These are phyloP conservation scores for Cataglyphis altisquamis DNA, from an alignment of 2,888 invertebrate species.

Conservation along the genomic window DNA sequence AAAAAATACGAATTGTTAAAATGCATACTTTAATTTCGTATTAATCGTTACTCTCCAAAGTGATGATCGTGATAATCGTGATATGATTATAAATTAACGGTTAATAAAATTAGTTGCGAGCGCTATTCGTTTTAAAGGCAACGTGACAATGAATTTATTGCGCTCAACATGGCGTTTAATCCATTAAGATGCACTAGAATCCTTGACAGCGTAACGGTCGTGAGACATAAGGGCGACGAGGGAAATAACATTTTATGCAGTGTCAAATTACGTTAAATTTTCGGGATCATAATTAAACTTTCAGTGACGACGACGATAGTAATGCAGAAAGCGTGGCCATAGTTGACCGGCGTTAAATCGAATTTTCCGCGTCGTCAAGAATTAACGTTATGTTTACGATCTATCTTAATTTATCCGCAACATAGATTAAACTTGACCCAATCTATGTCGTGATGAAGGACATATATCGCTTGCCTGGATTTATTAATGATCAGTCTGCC, in stretches of 20 bases:
- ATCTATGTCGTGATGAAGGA: constrained; percentile 44
- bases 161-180: constrained; percentile 45
- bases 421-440: constrained; percentile 46
- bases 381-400: constrained; percentile 56
- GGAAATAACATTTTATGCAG: constrained; percentile 46
- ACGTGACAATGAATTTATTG: constrained; percentile 45
- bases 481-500: constrained; percentile 57
- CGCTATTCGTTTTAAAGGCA: constrained; percentile 11
- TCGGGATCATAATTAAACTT: constrained; percentile 46
- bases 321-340: constrained; percentile 40
- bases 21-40: neutral
- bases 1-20: neutral
- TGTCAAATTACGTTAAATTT: constrained; percentile 57
- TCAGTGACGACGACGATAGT: constrained; percentile 41
- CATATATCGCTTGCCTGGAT: constrained; percentile 42
- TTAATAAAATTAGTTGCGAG: constrained; percentile 22
- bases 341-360: constrained; percentile 54
- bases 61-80: neutral
- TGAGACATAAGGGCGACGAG: constrained; percentile 4
- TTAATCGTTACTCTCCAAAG: neutral
- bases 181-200: constrained; percentile 33
- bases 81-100: neutral
- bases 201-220: constrained; percentile 29
- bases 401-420: constrained; percentile 62
- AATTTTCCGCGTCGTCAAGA: constrained; percentile 41